These are phyloP conservation scores for Lagocephalus sceleratus DNA, from an alignment of 2,797 vertebrate genomes.

Conservation along the genomic window DNA sequence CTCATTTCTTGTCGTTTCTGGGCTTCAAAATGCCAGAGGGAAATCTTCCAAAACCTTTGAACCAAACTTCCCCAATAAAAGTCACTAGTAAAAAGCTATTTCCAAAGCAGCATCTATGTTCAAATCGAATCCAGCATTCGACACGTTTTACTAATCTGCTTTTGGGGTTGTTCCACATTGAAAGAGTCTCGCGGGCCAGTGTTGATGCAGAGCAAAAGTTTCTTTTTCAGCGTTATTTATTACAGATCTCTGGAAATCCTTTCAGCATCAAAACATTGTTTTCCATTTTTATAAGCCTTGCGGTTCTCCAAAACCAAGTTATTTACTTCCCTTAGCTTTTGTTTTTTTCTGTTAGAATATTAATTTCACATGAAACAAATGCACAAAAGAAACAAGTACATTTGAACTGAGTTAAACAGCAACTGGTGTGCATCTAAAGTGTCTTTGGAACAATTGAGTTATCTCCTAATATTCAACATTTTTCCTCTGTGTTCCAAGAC, in stretches of 20 bases:
- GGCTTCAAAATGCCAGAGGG: slow-evolving; percentile 2
- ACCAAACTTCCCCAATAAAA: slow-evolving; percentile 15
- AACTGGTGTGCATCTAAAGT: too few species aligned
- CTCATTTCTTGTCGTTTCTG: slow-evolving; percentile 9
- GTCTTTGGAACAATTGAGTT: too few species aligned
- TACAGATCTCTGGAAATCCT: background rate
- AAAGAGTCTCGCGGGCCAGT: background rate
- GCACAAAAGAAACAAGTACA: too few species aligned
- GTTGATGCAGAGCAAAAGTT: slow-evolving; percentile 1
- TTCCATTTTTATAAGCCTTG: background rate
- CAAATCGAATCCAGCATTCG: slow-evolving; percentile 13
- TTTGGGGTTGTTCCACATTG: slow-evolving; percentile 1
- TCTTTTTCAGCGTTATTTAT: background rate
- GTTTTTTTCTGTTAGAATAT: too few species aligned
- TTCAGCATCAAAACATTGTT: slow-evolving; percentile 5
- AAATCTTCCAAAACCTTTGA: slow-evolving; percentile 26
- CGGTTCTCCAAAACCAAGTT: too few species aligned
- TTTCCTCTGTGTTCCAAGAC: too few species aligned
- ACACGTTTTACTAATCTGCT: slow-evolving; percentile 13
- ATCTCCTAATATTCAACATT: too few species aligned
- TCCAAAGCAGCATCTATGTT: slow-evolving; percentile 14
- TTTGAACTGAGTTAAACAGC: too few species aligned
- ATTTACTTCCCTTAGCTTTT: too few species aligned
- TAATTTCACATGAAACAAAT: too few species aligned
- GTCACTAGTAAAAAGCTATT: slow-evolving; percentile 9